Percentiles rank a stretch among this genome's conserved stretches.
Conservation (phyloP, 2,888 invertebrate genomes). For the Lithosia quadra region DNA sequence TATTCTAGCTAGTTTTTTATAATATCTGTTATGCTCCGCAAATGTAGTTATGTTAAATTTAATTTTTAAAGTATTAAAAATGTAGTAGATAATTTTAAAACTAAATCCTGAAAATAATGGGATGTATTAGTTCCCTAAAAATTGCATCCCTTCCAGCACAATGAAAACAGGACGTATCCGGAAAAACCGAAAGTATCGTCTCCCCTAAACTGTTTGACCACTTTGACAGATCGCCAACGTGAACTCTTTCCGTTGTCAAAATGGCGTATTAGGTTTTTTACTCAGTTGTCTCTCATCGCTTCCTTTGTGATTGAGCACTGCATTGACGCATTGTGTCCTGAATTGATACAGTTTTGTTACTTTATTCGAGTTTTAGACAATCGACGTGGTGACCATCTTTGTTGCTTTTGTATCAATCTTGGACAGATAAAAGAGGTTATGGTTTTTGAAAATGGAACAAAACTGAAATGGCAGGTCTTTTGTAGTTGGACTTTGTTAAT, state of each 20-base stretch:
- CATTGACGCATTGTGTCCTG: constrained; percentile 75
- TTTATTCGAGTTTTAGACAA: constrained; percentile 68
- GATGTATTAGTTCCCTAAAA: background rate
- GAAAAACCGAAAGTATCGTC: constrained; percentile 27
- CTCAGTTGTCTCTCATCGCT: constrained; percentile 84
- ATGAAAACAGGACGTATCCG: constrained; percentile 25
- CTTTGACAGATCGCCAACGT: constrained; percentile 85
- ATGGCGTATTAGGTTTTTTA: constrained; percentile 85
- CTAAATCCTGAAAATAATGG: background rate
- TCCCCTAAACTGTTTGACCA: constrained; percentile 72
- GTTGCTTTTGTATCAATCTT: constrained; percentile 48
- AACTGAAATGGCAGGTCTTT: constrained; percentile 20
- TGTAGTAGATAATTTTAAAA: background rate
- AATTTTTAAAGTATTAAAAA: background rate
- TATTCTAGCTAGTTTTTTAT: background rate
- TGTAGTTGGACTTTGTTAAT: constrained; percentile 23
- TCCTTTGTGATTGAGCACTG: constrained; percentile 83
- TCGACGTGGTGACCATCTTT: constrained; percentile 50
- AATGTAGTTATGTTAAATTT: too few relatives aligned
- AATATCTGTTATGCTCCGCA: too few relatives aligned
- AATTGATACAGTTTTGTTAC: constrained; percentile 71
- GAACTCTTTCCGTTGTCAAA: constrained; percentile 82
- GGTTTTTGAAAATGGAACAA: constrained; percentile 36
- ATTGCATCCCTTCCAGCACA: background rate
- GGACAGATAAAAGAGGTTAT: constrained; percentile 45